Base-by-base conservation (phyloP, 2,888 invertebrate genomes). In the Pycnomerus fuliginosus region DNA sequence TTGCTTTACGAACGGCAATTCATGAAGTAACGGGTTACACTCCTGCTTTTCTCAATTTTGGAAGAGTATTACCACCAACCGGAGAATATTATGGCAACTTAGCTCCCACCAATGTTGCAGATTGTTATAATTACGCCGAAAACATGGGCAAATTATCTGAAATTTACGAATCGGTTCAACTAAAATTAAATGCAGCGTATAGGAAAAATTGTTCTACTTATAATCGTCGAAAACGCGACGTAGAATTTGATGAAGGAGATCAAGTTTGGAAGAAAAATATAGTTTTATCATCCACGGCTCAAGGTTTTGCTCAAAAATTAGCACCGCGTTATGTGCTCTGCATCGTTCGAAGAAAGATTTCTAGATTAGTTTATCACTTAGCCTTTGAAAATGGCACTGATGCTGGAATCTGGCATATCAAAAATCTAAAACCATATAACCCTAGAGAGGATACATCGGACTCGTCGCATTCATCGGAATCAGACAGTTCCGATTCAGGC, bases 221-320 rank as follows among this genome's bases (percentile, higher is more conserved):
- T 14, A 14, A 31, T n/a, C 14, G 8, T 8, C 11, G 31, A 13
- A 31, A 31, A 15, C 12, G 31, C 7, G 4, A 10, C 5, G n/a
- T 31, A 3, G 8, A 12, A 12, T 31, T 31, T 31, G 4, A 8
- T 3, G 31, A 12, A 13, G 15, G 15, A 7, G 31, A 31, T 4
- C 8, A 31, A 15, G 31, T 31, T 14, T 31, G 31, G 31, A 31
- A 31, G 15, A 31, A n/a, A n/a, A 31, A 31, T 14, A 31, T 12
- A 31, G 14, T 31, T 12, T n/a, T 31, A 4, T 13, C 13, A 7
- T 5, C 5, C 14, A 15, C 31, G n/a, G 15, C n/a, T 4, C 8
- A 31, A 13, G 5, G 14, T 13, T 8, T 31, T 8, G 12, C 31
- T 14, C 8, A 11, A 12, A 31, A 31, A 31, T 31, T 31, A 31